phyloP scores from a whole-genome alignment of 2,888 invertebrate genomes.

The Melangyna quadrimaculata region DNA sequence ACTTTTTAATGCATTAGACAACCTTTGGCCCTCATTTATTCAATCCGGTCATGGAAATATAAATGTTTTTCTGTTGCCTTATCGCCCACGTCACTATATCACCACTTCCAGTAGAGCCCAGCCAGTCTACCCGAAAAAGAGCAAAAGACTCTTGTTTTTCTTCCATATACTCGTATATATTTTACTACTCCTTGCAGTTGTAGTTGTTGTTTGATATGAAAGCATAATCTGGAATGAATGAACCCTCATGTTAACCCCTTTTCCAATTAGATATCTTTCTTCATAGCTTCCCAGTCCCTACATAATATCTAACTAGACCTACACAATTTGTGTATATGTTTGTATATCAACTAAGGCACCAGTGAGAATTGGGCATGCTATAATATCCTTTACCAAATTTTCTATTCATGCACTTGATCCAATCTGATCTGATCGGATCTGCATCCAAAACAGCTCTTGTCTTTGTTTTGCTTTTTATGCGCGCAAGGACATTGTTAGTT shows the following conservation, averaged over 20 bases:
- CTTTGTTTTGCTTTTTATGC: conserved; percentile 28
- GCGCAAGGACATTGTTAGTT: conserved; percentile 47
- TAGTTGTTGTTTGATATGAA: conserved; percentile 63
- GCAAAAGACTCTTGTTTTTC: conserved; percentile 55
- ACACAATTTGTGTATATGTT: no score
- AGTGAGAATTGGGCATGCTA: not conserved
- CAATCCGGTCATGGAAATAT: not conserved
- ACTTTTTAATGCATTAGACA: not conserved
- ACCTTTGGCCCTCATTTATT: not conserved
- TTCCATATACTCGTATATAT: not conserved
- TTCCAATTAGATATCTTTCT: conserved; percentile 51
- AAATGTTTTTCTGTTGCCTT: conserved; percentile 49
- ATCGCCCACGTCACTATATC: conserved; percentile 31
- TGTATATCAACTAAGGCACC: no score
- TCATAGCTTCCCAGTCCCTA: conserved; percentile 17
- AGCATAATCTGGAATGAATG: conserved; percentile 66
- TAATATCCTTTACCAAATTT: not conserved
- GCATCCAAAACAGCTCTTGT: conserved; percentile 35
- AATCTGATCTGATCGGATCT: conserved; percentile 62
- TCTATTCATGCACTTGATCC: conserved; percentile 58
- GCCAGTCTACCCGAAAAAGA: conserved; percentile 42
- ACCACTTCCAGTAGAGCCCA: conserved; percentile 2
- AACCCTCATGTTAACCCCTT: conserved; percentile 64
- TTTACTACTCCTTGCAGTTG: conserved; percentile 41
- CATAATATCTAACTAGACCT: not conserved